Percentiles rank a stretch among this genome's conserved stretches.
Conservation (phyloP, 37 sponge, comb jelly and placozoan genomes). For the Cladorhizidae sp. region DNA sequence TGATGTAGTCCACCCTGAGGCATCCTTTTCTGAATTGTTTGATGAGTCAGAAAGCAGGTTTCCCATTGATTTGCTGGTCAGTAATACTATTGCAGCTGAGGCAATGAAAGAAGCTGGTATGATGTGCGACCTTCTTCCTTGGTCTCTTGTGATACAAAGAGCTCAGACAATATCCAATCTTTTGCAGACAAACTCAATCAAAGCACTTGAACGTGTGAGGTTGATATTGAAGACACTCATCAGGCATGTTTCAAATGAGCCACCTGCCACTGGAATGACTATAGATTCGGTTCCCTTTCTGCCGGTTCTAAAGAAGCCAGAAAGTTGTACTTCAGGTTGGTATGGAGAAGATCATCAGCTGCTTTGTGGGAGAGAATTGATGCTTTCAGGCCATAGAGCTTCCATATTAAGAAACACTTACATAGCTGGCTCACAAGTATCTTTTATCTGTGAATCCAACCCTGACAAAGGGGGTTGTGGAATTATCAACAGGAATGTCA, state of each 20-base stretch:
- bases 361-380: slow-evolving; percentile 23
- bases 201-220: slow-evolving; percentile 36
- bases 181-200: not conserved
- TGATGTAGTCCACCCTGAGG: slow-evolving; percentile 32
- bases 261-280: not conserved
- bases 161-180: slow-evolving; percentile 11
- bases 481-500: not conserved
- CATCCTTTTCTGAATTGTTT: slow-evolving; percentile 38
- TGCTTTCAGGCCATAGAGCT: not conserved
- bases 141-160: slow-evolving; percentile 23
- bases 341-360: slow-evolving; percentile 34
- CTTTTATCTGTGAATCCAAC: slow-evolving; percentile 10
- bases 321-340: slow-evolving; percentile 45
- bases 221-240: not conserved
- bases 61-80: slow-evolving; percentile 11
- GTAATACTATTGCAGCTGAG: not conserved
- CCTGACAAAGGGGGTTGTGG: slow-evolving; percentile 32
- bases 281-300: slow-evolving; percentile 51
- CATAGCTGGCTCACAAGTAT: slow-evolving; percentile 42
- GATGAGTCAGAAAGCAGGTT: slow-evolving; percentile 38
- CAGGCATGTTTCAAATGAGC: not conserved
- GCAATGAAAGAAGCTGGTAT: slow-evolving; percentile 46
- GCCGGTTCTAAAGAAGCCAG: slow-evolving; percentile 62
- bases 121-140: slow-evolving; percentile 15
- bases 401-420: not conserved